Percentiles rank a stretch among this genome's conserved stretches.
These are phyloP conservation scores for Falcunculus frontatus DNA, from an alignment of 2,113 vertebrate species.

Conservation along the genomic window DNA sequence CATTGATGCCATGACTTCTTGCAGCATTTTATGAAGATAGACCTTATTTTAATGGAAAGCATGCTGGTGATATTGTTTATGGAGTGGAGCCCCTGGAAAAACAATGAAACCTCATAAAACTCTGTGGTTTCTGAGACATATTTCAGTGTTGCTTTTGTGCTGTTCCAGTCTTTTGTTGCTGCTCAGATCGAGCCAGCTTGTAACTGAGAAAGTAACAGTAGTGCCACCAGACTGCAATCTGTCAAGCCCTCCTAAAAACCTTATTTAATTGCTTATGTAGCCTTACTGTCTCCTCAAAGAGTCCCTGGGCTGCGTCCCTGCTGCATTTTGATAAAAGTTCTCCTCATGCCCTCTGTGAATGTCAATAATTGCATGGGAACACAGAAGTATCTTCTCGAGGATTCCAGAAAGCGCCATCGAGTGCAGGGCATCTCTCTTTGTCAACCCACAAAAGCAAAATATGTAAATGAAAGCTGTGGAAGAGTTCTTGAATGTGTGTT, in stretches of 20 bases:
- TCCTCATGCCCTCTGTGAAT: neutral
- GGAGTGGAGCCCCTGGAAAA: neutral
- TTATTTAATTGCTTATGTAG: neutral
- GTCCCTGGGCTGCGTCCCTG: neutral
- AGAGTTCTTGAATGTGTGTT: neutral
- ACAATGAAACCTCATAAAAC: neutral
- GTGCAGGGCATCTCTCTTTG: neutral
- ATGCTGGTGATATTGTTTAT: neutral
- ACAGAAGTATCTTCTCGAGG: neutral
- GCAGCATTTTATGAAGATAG: neutral
- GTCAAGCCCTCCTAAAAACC: neutral
- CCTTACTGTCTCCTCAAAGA: neutral
- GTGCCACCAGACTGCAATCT: conserved; percentile 13
- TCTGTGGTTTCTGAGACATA: neutral
- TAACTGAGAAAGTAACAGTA: neutral
- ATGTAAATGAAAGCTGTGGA: neutral
- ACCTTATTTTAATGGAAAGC: neutral
- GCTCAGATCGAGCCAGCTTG: neutral
- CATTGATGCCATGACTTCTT: neutral
- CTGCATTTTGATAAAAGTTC: neutral
- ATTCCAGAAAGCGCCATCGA: accelerated
- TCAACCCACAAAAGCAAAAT: neutral
- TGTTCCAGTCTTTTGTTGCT: neutral
- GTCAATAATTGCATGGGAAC: neutral
- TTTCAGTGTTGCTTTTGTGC: neutral